Evolutionary conservation across 2,888 invertebrate species (phyloP).

Genomic region (Lissocephala sabroskyi): DNA sequence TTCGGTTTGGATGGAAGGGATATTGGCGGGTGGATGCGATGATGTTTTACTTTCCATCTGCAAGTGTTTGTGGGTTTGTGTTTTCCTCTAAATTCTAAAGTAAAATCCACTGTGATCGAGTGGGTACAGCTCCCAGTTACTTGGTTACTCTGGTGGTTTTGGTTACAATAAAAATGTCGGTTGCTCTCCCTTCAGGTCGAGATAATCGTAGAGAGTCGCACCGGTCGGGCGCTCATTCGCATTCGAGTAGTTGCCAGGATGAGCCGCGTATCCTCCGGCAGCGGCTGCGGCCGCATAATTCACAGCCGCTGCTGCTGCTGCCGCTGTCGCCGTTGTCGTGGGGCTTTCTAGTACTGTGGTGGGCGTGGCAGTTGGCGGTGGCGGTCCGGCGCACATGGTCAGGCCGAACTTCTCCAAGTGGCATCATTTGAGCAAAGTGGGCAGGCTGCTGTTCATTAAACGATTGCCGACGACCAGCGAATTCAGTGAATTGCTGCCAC

Average conservation of each 20-base stretch:
- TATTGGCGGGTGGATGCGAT: no score
- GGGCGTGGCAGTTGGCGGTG: slow-evolving; percentile 44
- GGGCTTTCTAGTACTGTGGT: slow-evolving; percentile 26
- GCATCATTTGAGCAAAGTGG: slow-evolving; percentile 69
- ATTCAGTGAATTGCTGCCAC: slow-evolving; percentile 62
- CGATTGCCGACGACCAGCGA: slow-evolving; percentile 68
- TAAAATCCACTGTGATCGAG: slow-evolving; percentile 35
- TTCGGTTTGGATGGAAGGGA: no score
- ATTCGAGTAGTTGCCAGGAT: slow-evolving; percentile 26
- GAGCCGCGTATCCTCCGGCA: neutral
- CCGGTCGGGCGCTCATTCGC: slow-evolving; percentile 30
- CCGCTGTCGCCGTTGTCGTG: slow-evolving; percentile 4
- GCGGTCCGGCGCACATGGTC: slow-evolving; percentile 49
- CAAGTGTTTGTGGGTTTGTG: no score
- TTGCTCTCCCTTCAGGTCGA: slow-evolving; percentile 51
- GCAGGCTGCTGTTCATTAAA: slow-evolving; percentile 65
- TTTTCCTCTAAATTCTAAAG: slow-evolving; percentile 13
- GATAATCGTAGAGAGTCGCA: slow-evolving; percentile 44
- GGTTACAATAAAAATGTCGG: slow-evolving; percentile 58
- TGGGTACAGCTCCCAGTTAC: slow-evolving; percentile 20
- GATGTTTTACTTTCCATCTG: no score
- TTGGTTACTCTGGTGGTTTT: slow-evolving; percentile 45
- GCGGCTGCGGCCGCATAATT: slow-evolving; percentile 2
- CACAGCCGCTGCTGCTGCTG: slow-evolving; percentile 3
- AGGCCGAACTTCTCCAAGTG: slow-evolving; percentile 64